phyloP scores from a whole-genome alignment of 2,113 vertebrate genomes.

The Tamias sibiricus region DNA sequence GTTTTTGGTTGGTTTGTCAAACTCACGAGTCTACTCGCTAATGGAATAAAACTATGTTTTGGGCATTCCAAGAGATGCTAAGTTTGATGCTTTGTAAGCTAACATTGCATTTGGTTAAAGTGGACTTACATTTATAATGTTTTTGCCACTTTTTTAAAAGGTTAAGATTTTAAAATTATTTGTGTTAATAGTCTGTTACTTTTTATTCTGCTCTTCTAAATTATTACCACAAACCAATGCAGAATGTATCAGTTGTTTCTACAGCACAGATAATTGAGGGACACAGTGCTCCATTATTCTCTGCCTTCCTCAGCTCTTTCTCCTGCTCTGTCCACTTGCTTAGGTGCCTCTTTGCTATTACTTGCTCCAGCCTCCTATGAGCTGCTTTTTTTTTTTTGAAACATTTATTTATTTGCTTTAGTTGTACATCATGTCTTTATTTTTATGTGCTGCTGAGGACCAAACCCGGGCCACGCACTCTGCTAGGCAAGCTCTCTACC shows the following conservation, averaged over 20 bases:
- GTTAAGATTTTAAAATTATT: slow-evolving; percentile 37
- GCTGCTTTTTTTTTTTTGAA: not conserved
- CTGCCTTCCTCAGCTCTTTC: not conserved
- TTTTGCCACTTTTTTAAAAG: slow-evolving; percentile 40
- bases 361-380: not conserved
- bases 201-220: not conserved
- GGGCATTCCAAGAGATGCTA: not conserved
- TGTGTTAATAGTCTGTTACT: not conserved
- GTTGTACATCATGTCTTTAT: too few relatives aligned
- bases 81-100: not conserved
- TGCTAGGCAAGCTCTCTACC: too few relatives aligned
- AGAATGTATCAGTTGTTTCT: not conserved
- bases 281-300: not conserved
- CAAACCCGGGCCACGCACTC: too few relatives aligned
- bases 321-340: not conserved
- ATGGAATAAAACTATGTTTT: slow-evolving; percentile 29
- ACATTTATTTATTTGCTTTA: too few relatives aligned
- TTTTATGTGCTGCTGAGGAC: too few relatives aligned
- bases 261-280: not conserved
- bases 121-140: not conserved
- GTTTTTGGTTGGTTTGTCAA: not conserved
- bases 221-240: not conserved
- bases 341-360: not conserved
- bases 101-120: slow-evolving; percentile 1
- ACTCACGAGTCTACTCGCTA: not conserved